Conservation (phyloP, 2,113 vertebrate species). For the Phalacrocorax pelagicus region DNA sequence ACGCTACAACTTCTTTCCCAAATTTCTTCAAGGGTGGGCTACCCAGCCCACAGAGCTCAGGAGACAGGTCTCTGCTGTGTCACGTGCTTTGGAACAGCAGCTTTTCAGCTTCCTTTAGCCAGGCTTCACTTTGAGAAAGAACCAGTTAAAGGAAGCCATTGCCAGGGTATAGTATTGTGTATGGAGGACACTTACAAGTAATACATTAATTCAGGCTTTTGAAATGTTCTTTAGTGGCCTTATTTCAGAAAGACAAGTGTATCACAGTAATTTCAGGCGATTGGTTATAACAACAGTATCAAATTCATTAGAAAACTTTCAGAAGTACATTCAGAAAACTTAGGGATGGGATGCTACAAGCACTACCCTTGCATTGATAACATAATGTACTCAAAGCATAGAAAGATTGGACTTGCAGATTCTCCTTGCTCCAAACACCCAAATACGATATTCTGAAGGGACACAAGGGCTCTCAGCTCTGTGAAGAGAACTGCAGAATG, state of each 20-base stretch:
- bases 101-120: not conserved
- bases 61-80: not conserved
- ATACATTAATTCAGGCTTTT: not conserved
- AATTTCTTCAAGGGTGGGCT: not conserved
- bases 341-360: not conserved
- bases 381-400: not conserved
- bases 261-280: not conserved
- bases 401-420: not conserved
- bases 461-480: not conserved
- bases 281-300: not conserved
- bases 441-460: not conserved
- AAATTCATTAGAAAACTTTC: not conserved
- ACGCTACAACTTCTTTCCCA: not conserved
- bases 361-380: not conserved
- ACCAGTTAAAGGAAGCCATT: not conserved
- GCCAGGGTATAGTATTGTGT: not conserved
- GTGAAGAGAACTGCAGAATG: not conserved
- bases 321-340: not conserved
- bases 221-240: not conserved
- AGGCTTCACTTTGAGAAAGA: not conserved
- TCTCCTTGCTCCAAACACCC: not conserved
- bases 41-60: not conserved
- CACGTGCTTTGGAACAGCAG: not conserved
- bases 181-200: not conserved
- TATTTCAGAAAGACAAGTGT: not conserved